Evolutionary conservation across 2,888 invertebrate species (phyloP), one percentile per base, ranked within the genome.

Genomic region (Pseudococcus viburni): DNA sequence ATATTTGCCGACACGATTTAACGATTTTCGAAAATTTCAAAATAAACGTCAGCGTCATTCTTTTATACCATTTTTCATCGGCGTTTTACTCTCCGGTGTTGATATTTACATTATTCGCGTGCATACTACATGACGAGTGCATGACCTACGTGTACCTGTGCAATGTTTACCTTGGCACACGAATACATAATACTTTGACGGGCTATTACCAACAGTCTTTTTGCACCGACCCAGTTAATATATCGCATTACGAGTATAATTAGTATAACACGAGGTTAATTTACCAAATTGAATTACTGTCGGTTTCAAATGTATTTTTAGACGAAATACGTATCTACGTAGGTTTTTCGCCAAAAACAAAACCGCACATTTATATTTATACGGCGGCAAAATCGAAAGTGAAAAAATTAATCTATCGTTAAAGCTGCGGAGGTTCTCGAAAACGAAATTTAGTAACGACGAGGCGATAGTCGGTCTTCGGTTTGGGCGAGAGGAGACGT

Each of bases 371-470:
- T 33, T 33, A 3, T 33, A 33, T n/a, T n/a, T n/a, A 33, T 33
- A 33, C 26, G 59, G 59, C 12, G 59, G 12, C 12, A 11, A 59
- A n/a, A 48, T 33, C 26, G 12, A 48, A 48, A 48, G 15, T 11
- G 59, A n/a, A 15, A n/a, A 59, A 59, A 59, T 59, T 59, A 59
- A 59, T 59, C n/a, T 59, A 59, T 59, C 59, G 59, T 59, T n/a
- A n/a, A 59, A 59, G 59, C 59, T n/a, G 59, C 59, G 12, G n/a
- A 12, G 12, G 59, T 17, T 17, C n/a, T 33, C 26, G 6, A n/a
- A n/a, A 33, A 33, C 64, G 64, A 64, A 22, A 64, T 22, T 64
- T 64, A 64, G 19, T 46, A 0, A 64, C 64, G 64, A 51, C 51
- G 26, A 33, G 3, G 26, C 26, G 26, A 33, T 33, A 51, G 51